phyloP scores from a whole-genome alignment of 2,888 invertebrate species.

The Parnassius glacialis region DNA sequence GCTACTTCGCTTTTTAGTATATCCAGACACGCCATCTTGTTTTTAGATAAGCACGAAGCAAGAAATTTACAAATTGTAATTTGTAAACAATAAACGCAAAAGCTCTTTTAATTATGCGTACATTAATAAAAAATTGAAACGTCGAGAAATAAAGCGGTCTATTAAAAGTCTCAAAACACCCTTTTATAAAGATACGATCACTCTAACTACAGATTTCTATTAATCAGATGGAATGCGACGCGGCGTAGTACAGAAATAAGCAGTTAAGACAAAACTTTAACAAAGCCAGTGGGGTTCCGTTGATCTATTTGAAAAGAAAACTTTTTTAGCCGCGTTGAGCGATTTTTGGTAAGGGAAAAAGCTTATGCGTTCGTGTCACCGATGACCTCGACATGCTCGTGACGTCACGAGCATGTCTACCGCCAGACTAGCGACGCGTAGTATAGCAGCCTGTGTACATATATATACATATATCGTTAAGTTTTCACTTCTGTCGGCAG shows the following conservation, averaged over 20 bases:
- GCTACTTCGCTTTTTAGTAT: no score
- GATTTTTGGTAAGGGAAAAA: no score
- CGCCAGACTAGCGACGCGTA: no score
- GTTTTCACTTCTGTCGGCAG: no score
- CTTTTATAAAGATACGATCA: constrained; percentile 69
- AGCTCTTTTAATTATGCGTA: constrained; percentile 57
- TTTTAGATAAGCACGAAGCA: background rate
- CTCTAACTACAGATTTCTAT: constrained; percentile 46
- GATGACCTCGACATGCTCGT: no score
- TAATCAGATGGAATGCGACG: constrained; percentile 72
- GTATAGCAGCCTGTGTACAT: no score
- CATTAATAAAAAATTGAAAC: constrained; percentile 42
- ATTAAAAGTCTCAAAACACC: constrained; percentile 69
- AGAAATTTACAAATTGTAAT: constrained; percentile 19
- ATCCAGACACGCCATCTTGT: no score
- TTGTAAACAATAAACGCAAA: constrained; percentile 29
- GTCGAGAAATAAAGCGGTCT: constrained; percentile 55
- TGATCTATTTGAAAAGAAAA: background rate
- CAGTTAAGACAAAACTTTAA: background rate
- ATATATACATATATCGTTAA: no score
- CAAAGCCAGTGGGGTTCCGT: constrained; percentile 5
- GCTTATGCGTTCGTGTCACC: no score
- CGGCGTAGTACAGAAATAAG: constrained; percentile 49
- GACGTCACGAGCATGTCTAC: no score
- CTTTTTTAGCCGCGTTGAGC: no score